phyloP scores from a whole-genome alignment of 2,888 invertebrate genomes.

The Mythimna ferrago region DNA sequence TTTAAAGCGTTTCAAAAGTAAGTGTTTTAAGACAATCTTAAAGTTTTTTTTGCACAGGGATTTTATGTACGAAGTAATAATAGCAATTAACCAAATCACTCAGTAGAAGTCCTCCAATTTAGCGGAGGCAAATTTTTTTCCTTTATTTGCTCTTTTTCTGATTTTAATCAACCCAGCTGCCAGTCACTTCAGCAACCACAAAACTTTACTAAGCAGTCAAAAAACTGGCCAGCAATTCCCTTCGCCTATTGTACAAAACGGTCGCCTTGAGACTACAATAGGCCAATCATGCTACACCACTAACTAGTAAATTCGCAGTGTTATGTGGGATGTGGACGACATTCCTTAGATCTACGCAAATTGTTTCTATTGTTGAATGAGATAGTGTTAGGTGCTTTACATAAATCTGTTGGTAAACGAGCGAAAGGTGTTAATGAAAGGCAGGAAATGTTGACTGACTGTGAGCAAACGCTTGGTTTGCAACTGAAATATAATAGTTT shows the following conservation, averaged over 20 bases:
- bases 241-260: conserved; percentile 17
- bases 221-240: neutral
- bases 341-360: conserved; percentile 59
- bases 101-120: no score
- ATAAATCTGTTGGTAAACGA: conserved; percentile 32
- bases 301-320: conserved; percentile 55
- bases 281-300: conserved; percentile 50
- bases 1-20: no score
- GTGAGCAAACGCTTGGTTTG: conserved; percentile 6
- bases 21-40: no score
- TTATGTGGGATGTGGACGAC: conserved; percentile 58
- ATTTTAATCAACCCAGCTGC: neutral
- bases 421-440: conserved; percentile 27
- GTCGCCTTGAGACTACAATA: conserved; percentile 56
- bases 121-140: no score
- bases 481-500: neutral
- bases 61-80: no score
- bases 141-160: no score
- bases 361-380: conserved; percentile 59
- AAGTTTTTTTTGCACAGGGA: no score
- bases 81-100: no score
- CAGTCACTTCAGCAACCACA: neutral
- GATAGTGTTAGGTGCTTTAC: conserved; percentile 40
- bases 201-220: neutral
- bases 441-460: conserved; percentile 25